A percentile compares a stretch with the other conserved stretches of the same genome.
phyloP scores from a whole-genome alignment of 2,888 invertebrate genomes.

The Meloe dianella region DNA sequence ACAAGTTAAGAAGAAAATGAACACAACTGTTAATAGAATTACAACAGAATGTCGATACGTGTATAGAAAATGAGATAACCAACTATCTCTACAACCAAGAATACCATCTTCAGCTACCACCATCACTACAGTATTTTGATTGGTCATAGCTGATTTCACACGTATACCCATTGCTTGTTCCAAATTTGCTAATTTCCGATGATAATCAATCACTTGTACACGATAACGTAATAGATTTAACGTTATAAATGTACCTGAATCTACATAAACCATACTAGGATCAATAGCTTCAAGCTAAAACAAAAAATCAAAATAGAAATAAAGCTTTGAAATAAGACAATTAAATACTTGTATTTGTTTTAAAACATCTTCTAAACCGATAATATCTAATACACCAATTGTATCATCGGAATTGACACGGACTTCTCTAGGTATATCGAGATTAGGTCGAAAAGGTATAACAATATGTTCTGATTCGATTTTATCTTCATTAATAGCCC shows the following conservation, averaged over 20 bases:
- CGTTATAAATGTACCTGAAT: conserved; percentile 39
- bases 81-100: conserved; percentile 29
- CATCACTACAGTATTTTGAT: conserved; percentile 41
- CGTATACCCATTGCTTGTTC: conserved; percentile 53
- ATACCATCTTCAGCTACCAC: conserved; percentile 36
- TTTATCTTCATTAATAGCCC: conserved; percentile 47
- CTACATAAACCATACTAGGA: conserved; percentile 50
- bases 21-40: conserved; percentile 43
- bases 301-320: conserved; percentile 15
- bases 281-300: conserved; percentile 52
- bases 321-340: conserved; percentile 8
- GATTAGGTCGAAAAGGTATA: conserved; percentile 54
- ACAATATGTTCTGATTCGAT: conserved; percentile 46
- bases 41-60: conserved; percentile 40
- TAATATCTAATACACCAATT: conserved; percentile 55
- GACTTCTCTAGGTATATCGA: conserved; percentile 48
- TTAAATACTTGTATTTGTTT: conserved; percentile 61
- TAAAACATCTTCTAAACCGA: conserved; percentile 65
- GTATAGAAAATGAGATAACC: conserved; percentile 38
- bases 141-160: conserved; percentile 50
- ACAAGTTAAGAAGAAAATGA: conserved; percentile 53
- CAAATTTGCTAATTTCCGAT: conserved; percentile 55
- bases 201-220: conserved; percentile 54
- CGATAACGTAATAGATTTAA: conserved; percentile 43
- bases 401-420: conserved; percentile 38